Percentiles rank a stretch among this genome's conserved stretches.
Evolutionary conservation across 2,797 vertebrate genomes (phyloP).

Genomic region (Leptodactylus fallax): DNA sequence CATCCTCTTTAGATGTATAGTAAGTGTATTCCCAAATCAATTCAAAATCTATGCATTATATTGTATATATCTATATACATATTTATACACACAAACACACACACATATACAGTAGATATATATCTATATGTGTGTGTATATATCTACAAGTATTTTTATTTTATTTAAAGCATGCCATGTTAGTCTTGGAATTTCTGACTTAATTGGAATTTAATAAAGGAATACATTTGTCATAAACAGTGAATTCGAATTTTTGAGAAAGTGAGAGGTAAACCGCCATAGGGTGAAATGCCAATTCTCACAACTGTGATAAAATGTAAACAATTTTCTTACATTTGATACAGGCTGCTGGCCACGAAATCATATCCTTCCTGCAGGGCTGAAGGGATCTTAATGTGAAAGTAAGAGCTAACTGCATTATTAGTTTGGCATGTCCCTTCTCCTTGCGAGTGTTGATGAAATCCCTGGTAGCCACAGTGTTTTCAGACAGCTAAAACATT

Average conservation of each 20-base stretch:
- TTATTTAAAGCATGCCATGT: no score
- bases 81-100: no score
- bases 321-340: constrained; percentile 9
- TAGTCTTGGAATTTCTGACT: no score
- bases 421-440: neutral
- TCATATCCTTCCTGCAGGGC: constrained; percentile 8
- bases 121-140: no score
- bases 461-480: neutral
- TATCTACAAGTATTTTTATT: no score
- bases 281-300: neutral
- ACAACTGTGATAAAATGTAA: neutral
- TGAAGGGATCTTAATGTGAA: constrained; percentile 1
- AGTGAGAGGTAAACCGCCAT: neutral
- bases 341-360: neutral
- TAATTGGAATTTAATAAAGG: no score
- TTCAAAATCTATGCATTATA: no score
- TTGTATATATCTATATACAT: no score
- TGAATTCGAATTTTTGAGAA: neutral
- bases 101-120: no score
- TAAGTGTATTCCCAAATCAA: no score
- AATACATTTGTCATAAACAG: no score
- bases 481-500: neutral
- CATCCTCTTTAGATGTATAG: no score
- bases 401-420: neutral
- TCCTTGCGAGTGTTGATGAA: neutral